These are phyloP conservation scores for Drosophila dunni DNA, from an alignment of 1,140 invertebrate species.

Conservation along the genomic window DNA sequence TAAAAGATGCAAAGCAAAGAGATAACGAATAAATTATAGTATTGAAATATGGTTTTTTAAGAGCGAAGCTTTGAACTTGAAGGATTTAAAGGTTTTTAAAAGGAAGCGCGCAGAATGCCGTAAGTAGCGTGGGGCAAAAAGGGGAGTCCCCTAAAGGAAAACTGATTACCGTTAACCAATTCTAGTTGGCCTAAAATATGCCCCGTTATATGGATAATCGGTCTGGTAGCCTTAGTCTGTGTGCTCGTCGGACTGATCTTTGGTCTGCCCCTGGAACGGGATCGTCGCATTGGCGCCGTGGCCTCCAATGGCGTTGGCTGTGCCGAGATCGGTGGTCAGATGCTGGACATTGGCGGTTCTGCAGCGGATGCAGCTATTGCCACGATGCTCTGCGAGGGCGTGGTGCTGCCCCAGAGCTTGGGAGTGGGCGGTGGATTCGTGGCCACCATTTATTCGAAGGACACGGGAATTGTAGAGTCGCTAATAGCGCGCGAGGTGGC, in stretches of 20 bases:
- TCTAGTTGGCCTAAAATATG: constrained; percentile 57
- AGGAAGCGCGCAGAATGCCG: constrained; percentile 47
- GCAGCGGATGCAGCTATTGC: constrained; percentile 96
- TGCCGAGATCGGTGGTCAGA: constrained; percentile 89
- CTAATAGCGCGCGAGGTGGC: constrained; percentile 94
- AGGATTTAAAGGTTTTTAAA: constrained; percentile 19
- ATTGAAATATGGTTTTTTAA: too few relatives aligned
- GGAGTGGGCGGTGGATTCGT: constrained; percentile 95
- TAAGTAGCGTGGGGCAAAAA: constrained; percentile 37
- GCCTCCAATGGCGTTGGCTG: constrained; percentile 91
- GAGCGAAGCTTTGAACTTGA: constrained; percentile 25
- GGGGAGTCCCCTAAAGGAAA: neutral
- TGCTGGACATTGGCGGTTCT: constrained; percentile 91
- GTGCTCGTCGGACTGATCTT: constrained; percentile 66
- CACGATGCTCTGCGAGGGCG: constrained; percentile 93
- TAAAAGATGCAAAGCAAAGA: too few relatives aligned
- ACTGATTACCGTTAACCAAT: neutral
- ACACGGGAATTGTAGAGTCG: constrained; percentile 86
- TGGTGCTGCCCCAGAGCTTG: constrained; percentile 93
- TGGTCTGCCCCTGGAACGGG: constrained; percentile 41
- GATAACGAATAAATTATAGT: too few relatives aligned
- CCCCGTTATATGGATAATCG: constrained; percentile 65
- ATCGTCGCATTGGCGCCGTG: constrained; percentile 87
- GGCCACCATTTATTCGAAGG: constrained; percentile 91
- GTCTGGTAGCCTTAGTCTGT: constrained; percentile 54